phyloP scores from a whole-genome alignment of 2,113 vertebrate genomes.

The Nannobrachium achirus region DNA sequence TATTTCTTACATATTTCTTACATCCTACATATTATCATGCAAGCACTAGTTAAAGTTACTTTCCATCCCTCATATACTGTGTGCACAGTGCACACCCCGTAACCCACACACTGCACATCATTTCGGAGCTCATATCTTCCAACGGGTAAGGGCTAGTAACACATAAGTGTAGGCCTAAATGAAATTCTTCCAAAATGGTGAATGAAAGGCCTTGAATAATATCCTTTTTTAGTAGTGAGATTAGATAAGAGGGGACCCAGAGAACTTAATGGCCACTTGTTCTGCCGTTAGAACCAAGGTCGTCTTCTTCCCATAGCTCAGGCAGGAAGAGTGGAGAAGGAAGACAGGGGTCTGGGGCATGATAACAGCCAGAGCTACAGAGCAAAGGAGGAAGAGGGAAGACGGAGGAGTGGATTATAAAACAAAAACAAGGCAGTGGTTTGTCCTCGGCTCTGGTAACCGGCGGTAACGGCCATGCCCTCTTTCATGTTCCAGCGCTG shows the following conservation, averaged over 20 bases:
- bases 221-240: conserved; percentile 33
- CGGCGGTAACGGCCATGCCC: conserved; percentile 53
- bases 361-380: conserved; percentile 51
- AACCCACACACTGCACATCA: too few species aligned
- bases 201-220: too few species aligned
- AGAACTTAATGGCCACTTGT: conserved; percentile 49
- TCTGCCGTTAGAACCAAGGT: conserved; percentile 57
- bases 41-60: too few species aligned
- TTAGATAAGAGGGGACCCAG: conserved; percentile 43
- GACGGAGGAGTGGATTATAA: conserved; percentile 42
- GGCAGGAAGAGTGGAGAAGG: conserved; percentile 26
- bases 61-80: too few species aligned
- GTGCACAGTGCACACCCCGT: too few species aligned
- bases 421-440: conserved; percentile 3
- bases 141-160: too few species aligned
- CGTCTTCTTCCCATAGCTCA: conserved; percentile 29
- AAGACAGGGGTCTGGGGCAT: too few species aligned
- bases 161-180: too few species aligned
- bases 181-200: too few species aligned
- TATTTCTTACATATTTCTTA: too few species aligned
- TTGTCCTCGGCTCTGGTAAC: conserved; percentile 42
- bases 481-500: conserved; percentile 55
- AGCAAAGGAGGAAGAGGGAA: conserved; percentile 53
- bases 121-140: too few species aligned
- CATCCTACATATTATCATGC: too few species aligned